Conservation (phyloP, 2,888 invertebrate species). For the Megaustenia siamemsis region DNA sequence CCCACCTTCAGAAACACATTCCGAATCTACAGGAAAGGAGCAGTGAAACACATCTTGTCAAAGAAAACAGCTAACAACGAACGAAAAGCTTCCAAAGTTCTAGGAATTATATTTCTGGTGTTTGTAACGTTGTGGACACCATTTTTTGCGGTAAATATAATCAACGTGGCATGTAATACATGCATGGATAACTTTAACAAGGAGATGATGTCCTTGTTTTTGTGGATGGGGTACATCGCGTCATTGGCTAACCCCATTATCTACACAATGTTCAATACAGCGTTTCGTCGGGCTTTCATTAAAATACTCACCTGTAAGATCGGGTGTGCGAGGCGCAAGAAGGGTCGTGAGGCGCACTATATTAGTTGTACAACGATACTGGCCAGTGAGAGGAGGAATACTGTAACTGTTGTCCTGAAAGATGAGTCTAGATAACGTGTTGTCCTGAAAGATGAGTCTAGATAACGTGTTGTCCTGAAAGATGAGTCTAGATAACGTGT, state of each 20-base stretch:
- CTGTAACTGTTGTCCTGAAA: conserved; percentile 63
- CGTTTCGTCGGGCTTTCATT: conserved; percentile 77
- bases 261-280: conserved; percentile 80
- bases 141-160: conserved; percentile 77
- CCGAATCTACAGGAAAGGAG: conserved; percentile 47
- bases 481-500: no score
- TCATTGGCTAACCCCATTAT: conserved; percentile 80
- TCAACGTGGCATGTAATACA: conserved; percentile 70
- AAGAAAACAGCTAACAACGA: conserved; percentile 75
- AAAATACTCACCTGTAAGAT: conserved; percentile 74
- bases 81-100: conserved; percentile 79
- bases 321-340: conserved; percentile 56
- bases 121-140: conserved; percentile 79
- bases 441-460: not conserved
- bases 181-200: conserved; percentile 70
- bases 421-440: conserved; percentile 54
- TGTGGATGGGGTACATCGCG: conserved; percentile 80
- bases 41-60: conserved; percentile 64
- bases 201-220: conserved; percentile 74
- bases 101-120: conserved; percentile 79
- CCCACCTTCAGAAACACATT: conserved; percentile 57
- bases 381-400: conserved; percentile 68
- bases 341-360: conserved; percentile 53
- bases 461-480: no score
- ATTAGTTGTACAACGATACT: conserved; percentile 61